Evolutionary conservation across 2,888 invertebrate genomes (phyloP).

Genomic region (Drosophila ustulata): DNA sequence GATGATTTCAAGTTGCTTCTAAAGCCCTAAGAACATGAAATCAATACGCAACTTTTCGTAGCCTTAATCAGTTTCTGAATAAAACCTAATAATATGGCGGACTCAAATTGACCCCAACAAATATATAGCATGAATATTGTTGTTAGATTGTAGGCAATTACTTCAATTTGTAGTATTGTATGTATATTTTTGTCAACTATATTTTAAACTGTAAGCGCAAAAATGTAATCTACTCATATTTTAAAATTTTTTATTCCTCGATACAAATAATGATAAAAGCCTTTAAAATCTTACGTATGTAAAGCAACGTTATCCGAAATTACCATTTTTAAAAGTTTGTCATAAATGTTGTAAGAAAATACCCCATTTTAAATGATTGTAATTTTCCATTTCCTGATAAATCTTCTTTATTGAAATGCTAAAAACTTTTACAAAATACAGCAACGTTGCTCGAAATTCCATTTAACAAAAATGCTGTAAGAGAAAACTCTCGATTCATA

Average conservation of each 20-base stretch:
- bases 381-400: constrained; percentile 8
- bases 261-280: constrained; percentile 2
- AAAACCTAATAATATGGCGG: constrained; percentile 2
- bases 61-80: constrained; percentile 18
- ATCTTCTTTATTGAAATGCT: constrained; percentile 4
- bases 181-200: constrained; percentile 27
- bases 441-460: constrained; percentile 23
- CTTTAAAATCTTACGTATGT: not conserved
- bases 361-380: not conserved
- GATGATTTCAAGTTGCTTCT: constrained; percentile 84
- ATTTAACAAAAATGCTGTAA: constrained; percentile 12
- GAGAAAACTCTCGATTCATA: not conserved
- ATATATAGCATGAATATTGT: constrained; percentile 31
- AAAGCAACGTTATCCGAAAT: constrained; percentile 20
- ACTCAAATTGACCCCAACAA: constrained; percentile 18
- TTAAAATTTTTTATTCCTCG: constrained; percentile 10
- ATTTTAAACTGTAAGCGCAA: constrained; percentile 50
- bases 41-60: constrained; percentile 26
- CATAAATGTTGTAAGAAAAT: constrained; percentile 32
- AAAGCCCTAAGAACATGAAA: constrained; percentile 71
- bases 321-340: constrained; percentile 23
- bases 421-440: constrained; percentile 15
- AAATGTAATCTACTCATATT: constrained; percentile 25
- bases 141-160: constrained; percentile 30
- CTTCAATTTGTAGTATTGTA: constrained; percentile 25